Evolutionary conservation across 1,140 invertebrate species (phyloP), one percentile per base, ranked within the genome.

Genomic region (Asobara japonica): DNA sequence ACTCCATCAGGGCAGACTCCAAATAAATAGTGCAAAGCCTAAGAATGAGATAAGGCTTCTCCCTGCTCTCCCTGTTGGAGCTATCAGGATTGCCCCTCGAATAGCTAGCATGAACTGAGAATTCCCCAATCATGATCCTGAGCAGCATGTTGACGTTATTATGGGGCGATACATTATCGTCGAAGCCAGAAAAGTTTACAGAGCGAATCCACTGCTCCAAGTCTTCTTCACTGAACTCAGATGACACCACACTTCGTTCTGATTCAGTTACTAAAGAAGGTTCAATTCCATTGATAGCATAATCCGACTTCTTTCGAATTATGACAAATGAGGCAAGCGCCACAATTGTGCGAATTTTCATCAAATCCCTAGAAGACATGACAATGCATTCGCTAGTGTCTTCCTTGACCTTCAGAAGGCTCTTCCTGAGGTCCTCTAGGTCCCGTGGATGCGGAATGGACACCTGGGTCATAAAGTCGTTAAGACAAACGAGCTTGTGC

Each of bases 111-210:
- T 87, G 80, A 69, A 84, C 65, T 11, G 82, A 84, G 11, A 85
- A 65, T 79, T 94, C 91, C 85, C 92, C 93, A 48, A 95, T 88
- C 16, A 93, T 89, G 77, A 95, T 91, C 75, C 94, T 88, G 65
- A 94, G 87, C 48, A 95, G 87, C 18, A 92, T 88, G 71, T 90
- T 90, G 56, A 95, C 93, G 67, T 89, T 90, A 83, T 95, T 96
- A 75, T 90, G 91, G 0, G 92, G 91, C 0, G 94, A 95, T 2
- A 94, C 90, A 78, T 94, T 95, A 78, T 96, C 95, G 80, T 96
- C 94, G 75, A 96, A 94, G 7, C 94, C 93, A 16, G 93, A 94
- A 27, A 95, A 88, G 81, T 94, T 93, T 1, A 94, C 90, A 16
- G 90, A 91, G 51, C 92, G 88, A 2, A 93, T 92, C 89, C 92